Evolutionary conservation across 2,888 invertebrate genomes (phyloP).

Genomic region (Latrodectus hesperus): DNA sequence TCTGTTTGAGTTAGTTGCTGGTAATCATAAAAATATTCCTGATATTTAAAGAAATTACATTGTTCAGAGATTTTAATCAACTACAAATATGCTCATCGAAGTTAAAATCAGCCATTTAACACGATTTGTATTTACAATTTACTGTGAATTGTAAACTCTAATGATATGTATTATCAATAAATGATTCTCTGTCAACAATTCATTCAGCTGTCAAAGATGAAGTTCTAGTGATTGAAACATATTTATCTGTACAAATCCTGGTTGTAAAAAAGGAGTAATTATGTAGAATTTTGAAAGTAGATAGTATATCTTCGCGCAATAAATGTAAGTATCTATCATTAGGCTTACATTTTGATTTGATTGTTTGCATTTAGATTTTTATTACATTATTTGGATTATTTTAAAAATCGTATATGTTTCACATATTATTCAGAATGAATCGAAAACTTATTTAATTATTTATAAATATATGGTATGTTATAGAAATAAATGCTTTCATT

Average conservation of each 20-base stretch:
- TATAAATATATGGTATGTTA: background rate
- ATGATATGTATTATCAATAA: background rate
- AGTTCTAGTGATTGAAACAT: background rate
- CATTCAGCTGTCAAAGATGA: background rate
- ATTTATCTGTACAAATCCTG: background rate
- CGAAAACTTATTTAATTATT: background rate
- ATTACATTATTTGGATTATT: background rate
- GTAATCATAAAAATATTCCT: background rate
- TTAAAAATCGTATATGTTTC: background rate
- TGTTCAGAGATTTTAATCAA: background rate
- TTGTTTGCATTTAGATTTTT: slow-evolving; percentile 44
- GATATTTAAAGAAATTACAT: background rate
- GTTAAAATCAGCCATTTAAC: background rate
- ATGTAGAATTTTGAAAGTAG: slow-evolving; percentile 58
- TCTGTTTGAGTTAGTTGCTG: background rate
- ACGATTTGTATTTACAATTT: too few relatives aligned
- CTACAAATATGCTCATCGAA: background rate
- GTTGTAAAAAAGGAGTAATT: slow-evolving; percentile 20
- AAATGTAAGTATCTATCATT: slow-evolving; percentile 64
- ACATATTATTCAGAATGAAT: background rate
- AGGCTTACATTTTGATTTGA: slow-evolving; percentile 55
- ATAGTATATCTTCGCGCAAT: slow-evolving; percentile 52
- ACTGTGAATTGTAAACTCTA: background rate
- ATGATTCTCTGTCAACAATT: slow-evolving; percentile 2
- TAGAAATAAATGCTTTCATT: background rate